phyloP scores from a whole-genome alignment of 2,797 vertebrate genomes.

The Pseudocheirus occidentalis region DNA sequence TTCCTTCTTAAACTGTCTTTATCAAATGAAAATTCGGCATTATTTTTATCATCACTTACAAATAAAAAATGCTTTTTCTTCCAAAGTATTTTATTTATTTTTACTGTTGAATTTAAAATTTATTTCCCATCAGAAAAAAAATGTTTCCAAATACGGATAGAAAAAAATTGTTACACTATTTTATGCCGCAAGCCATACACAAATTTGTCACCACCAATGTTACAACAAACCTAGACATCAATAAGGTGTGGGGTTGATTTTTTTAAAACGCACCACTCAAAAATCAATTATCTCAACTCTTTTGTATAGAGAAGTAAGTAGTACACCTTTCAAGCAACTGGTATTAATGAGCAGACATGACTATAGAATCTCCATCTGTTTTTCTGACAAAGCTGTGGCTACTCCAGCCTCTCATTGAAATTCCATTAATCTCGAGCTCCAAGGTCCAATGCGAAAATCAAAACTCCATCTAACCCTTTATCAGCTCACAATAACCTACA shows the following conservation, averaged over 20 bases:
- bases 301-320: constrained; percentile 86
- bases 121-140: constrained; percentile 56
- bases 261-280: constrained; percentile 81
- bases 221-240: constrained; percentile 84
- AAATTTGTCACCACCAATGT: constrained; percentile 83
- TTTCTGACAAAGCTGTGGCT: constrained; percentile 89
- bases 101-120: constrained; percentile 60
- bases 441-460: constrained; percentile 89
- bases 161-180: constrained; percentile 74
- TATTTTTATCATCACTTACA: constrained; percentile 33
- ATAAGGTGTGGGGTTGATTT: constrained; percentile 78
- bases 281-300: constrained; percentile 89
- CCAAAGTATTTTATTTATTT: constrained; percentile 51
- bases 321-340: constrained; percentile 88
- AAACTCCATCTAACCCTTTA: constrained; percentile 90
- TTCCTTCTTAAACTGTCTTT: constrained; percentile 36
- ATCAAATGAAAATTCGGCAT: constrained; percentile 53
- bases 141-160: constrained; percentile 67
- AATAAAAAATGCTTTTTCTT: constrained; percentile 57
- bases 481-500: constrained; percentile 90
- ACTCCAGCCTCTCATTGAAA: constrained; percentile 88
- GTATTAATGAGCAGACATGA: constrained; percentile 89
- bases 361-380: constrained; percentile 90
- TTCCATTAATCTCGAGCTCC: constrained; percentile 89
- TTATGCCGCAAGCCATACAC: constrained; percentile 77